Evolutionary conservation across 2,797 vertebrate genomes (phyloP).

Genomic region (Sphenodon punctatus): DNA sequence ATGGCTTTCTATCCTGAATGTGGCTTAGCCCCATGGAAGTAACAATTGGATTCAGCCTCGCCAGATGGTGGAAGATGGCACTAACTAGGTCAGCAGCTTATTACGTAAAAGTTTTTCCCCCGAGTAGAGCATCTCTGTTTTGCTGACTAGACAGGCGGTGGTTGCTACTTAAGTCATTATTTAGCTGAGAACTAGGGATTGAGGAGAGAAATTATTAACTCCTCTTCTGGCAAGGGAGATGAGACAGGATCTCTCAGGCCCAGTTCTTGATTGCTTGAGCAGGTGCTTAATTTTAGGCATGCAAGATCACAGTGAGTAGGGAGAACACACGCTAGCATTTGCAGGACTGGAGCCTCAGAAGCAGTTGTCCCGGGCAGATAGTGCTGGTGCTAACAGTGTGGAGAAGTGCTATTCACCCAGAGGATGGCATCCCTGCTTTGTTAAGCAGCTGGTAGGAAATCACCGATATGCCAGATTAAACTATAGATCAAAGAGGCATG

Average conservation of each 20-base stretch:
- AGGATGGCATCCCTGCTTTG: too few species aligned
- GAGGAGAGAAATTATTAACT: background rate
- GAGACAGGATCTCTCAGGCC: background rate
- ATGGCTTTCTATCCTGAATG: too few species aligned
- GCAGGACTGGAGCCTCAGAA: background rate
- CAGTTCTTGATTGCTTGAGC: background rate
- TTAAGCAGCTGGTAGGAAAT: background rate
- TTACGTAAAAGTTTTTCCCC: background rate
- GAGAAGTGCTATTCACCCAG: too few species aligned
- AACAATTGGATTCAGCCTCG: background rate
- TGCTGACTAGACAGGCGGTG: background rate
- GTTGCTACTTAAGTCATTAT: background rate
- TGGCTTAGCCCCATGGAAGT: background rate
- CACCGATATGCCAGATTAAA: background rate
- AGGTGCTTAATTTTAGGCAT: background rate
- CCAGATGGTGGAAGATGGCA: background rate
- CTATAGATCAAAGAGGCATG: background rate
- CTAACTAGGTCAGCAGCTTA: background rate
- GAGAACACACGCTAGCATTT: too few species aligned
- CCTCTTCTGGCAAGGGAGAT: background rate
- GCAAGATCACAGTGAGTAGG: too few species aligned
- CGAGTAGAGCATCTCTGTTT: background rate
- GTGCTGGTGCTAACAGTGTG: too few species aligned
- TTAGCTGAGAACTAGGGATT: background rate
- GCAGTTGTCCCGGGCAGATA: too few species aligned